phyloP scores from a whole-genome alignment of 2,888 invertebrate genomes.

The Tetranychus truncatus region DNA sequence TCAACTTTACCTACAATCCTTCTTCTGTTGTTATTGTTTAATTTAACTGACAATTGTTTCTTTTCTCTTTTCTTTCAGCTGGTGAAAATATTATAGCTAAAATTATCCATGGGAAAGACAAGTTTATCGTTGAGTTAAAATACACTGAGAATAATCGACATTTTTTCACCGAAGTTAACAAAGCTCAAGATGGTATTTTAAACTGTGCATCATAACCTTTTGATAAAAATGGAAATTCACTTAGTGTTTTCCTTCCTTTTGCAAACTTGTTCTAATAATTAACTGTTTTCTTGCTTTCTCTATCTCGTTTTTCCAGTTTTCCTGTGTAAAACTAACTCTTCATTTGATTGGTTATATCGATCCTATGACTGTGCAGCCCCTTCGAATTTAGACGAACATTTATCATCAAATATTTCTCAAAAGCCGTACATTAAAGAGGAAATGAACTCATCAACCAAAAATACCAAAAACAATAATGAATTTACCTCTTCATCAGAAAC shows the following conservation, averaged over 20 bases:
- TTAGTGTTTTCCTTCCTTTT: no score
- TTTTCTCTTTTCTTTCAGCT: slow-evolving; percentile 4
- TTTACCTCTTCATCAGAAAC: background rate
- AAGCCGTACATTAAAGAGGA: background rate
- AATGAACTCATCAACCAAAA: background rate
- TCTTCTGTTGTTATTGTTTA: background rate
- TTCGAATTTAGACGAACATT: background rate
- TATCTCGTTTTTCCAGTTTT: slow-evolving; percentile 9
- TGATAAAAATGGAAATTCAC: no score
- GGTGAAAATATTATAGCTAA: slow-evolving; percentile 4
- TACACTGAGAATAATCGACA: slow-evolving; percentile 46
- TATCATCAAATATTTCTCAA: background rate
- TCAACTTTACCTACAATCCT: slow-evolving; percentile 26
- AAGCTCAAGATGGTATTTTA: slow-evolving; percentile 47
- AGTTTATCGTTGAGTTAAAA: slow-evolving; percentile 40
- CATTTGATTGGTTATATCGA: background rate
- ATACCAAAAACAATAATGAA: background rate
- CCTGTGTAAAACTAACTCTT: slow-evolving; percentile 11
- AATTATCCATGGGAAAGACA: slow-evolving; percentile 35
- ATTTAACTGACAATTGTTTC: slow-evolving; percentile 13
- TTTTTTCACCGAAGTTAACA: slow-evolving; percentile 53
- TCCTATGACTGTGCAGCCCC: background rate
- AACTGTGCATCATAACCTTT: no score
- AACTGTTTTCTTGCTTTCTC: background rate
- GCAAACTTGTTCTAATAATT: background rate